Evolutionary conservation across 2,888 invertebrate genomes (phyloP), one percentile per base, ranked within the genome.

Genomic region (Anagyrus pseudococci): DNA sequence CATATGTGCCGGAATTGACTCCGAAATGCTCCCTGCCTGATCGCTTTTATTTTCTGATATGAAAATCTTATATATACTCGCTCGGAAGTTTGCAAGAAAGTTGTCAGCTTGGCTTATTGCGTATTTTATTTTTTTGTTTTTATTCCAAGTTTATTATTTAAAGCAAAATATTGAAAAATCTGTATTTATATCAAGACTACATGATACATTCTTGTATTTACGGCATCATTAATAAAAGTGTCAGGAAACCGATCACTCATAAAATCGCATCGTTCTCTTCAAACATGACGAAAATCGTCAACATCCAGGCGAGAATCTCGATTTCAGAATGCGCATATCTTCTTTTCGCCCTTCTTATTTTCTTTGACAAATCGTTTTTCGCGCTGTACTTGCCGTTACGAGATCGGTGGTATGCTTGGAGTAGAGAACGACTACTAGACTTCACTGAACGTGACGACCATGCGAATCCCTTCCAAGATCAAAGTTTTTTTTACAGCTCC

Each of bases 361-460:
- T 63, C 57, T 54, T 62, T 70, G 72, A 72, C 67, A 70, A 70
- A 71, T 73, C 67, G 69, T 71, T 67, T n/a, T 49, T 41, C 33
- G 54, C 55, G 67, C 64, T 61, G 56, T 59, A 58, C 47, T 13
- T 50, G 64, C n/a, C 61, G 58, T 62, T 66, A 58, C 62, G 59
- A 62, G 66, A 68, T 69, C 67, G 66, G 56, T 44, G 54, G 43
- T 54, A 22, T 15, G n/a, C 17, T 29, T 26, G 26, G 37, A 19
- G 55, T 20, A 17, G 41, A 22, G 43, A 55, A 49, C 29, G 53
- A 50, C 47, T 50, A 23, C 47, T 29, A 22, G 40, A 40, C 4
- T 1, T 20, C 2, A n/a, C 13, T 3, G 29, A 26, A 58, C 62
- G 62, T 63, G 63, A 58, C 43, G 46, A 49, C 22, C 44, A 63